Evolutionary conservation across 2,888 invertebrate genomes (phyloP), one percentile per base, ranked within the genome.

Genomic region (Eutolmus rufibarbis): DNA sequence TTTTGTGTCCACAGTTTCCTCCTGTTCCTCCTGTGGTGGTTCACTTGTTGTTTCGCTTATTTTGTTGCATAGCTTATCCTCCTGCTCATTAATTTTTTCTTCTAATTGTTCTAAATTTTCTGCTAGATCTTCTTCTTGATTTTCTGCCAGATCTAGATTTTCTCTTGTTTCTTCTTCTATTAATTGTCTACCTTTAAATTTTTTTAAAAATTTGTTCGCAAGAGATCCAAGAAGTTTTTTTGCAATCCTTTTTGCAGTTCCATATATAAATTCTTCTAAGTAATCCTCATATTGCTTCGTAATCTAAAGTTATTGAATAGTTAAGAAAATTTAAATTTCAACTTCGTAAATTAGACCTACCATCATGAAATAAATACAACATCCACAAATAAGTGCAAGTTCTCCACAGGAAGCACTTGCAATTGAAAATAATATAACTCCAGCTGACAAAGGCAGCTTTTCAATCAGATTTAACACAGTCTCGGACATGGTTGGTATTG

Each of bases 401-500:
- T 96, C 96, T 5, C 97, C 97, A 90, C 97, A 97, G 0, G 96
- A 95, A 16, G 94, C 92, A 16, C 95, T 93, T 23, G 95, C 94
- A 5, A 96, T 93, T 56, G 94, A 94, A 31, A 96, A 91, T 0
- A 97, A 92, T 2, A 95, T 91, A 0, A 94, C 94, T 14, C 96
- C 95, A 77, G 95, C 95, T 0, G 96, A 92, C 88, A 95, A 92
- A 0, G 97, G 97, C 51, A 96, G 93, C 90, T 95, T 94, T 89
- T 96, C 95, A 81, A 97, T 92, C 23, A 95, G 95, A 8, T 94
- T 93, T 51, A 96, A 93, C 3, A 84, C n/a, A 56, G 96, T 90
- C 93, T 91, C 94, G 93, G 92, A 90, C 88, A 89, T 88, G 12
- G 88, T 89, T 66, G 90, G 90, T 31, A 89, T 74, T 16, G 90